phyloP scores from a whole-genome alignment of 2,888 invertebrate species.

The Sinodicranocentrus sp. region DNA sequence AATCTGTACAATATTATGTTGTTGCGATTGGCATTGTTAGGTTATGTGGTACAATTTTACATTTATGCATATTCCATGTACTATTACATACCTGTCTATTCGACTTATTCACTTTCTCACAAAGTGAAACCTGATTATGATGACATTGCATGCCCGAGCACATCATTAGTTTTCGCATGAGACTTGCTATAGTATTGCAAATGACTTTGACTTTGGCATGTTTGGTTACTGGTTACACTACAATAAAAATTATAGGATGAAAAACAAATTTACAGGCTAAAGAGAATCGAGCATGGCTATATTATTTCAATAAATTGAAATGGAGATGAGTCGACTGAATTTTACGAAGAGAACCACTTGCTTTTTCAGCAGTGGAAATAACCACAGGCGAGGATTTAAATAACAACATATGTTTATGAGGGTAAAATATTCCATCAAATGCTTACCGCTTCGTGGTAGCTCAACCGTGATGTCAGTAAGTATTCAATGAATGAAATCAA shows the following conservation, averaged over 20 bases:
- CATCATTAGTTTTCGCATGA: conserved; percentile 59
- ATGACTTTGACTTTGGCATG: conserved; percentile 52
- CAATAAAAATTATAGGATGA: background rate
- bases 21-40: too few relatives aligned
- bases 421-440: background rate
- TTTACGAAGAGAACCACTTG: background rate
- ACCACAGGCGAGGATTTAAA: background rate
- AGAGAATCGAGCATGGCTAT: background rate
- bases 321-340: conserved; percentile 10
- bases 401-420: background rate
- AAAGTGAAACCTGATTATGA: conserved; percentile 28
- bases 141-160: conserved; percentile 57
- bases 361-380: background rate
- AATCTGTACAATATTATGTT: background rate
- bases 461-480: background rate
- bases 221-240: background rate
- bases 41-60: too few relatives aligned
- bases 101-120: too few relatives aligned
- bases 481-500: too few relatives aligned
- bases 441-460: background rate
- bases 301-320: background rate
- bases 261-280: background rate
- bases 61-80: too few relatives aligned
- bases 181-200: conserved; percentile 41
- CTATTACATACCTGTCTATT: too few relatives aligned